Evolutionary conservation across 2,797 vertebrate species (phyloP), one percentile per base, ranked within the genome.

Genomic region (Nyctibius grandis): DNA sequence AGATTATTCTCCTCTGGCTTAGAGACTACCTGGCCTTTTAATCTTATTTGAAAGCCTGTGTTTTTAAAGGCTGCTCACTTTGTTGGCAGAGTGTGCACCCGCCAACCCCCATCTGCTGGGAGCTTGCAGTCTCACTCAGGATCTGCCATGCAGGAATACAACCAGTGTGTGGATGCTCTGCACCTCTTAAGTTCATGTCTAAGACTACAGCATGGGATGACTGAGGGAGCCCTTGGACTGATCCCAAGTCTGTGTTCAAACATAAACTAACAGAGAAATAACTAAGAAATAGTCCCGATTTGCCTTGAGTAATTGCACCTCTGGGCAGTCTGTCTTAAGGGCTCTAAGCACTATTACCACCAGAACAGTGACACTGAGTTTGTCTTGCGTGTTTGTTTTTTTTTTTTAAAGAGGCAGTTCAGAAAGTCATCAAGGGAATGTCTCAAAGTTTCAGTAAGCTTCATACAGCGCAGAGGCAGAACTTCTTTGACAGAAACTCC

Each of bases 1-100:
- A 67, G 84, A 79, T 95, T 90, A 76, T 95, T 96, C 91, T 95
- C 61, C 63, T 51, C 76, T 76, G 88, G 40, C 47, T 88, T 86
- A 48, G 50, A 76, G 69, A 31, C 69, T 93, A 97, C 92, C 93
- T 93, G 81, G 64, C 33, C 42, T 93, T 89, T 50, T 68, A 85
- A 93, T 85, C 72, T 14, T 38, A 56, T 82, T 82, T 76, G 40
- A 82, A 91, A 69, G n/a, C 9, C 44, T 88, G 23, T 28, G 6
- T 80, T 82, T 93, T 91, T 91, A 79, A 90, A 95, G 74, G 73
- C 77, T 86, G 76, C 65, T 95, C 36, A 2, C 47, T 93, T 72
- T 78, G 22, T 44, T 88, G 85, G 59, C 85, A 78, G 68, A 86
- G 45, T 12, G 44, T 42, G n/a, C 31, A 44, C 44, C 54, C 10